A percentile compares a stretch with the other conserved stretches of the same genome.
Conservation (phyloP, 1,140 invertebrate genomes). For the Drosophila orena region DNA sequence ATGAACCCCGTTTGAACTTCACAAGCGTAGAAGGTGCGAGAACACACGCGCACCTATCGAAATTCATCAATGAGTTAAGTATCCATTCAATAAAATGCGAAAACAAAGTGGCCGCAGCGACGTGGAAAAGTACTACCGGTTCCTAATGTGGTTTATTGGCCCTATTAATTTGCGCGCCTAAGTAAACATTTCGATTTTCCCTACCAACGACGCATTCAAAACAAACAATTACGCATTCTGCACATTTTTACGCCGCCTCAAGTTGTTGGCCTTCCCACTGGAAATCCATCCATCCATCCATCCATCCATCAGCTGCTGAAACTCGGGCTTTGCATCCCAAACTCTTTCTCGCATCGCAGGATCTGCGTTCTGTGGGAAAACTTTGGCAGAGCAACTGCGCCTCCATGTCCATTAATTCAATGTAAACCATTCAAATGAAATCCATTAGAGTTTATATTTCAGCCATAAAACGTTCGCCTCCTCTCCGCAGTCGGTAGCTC, state of each 20-base stretch:
- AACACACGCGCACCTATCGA: too few species aligned
- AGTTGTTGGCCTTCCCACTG: not conserved
- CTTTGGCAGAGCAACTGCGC: constrained; percentile 18
- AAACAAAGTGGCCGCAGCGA: not conserved
- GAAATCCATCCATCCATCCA: constrained; percentile 4
- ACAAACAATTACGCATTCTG: constrained; percentile 32
- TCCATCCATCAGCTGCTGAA: constrained; percentile 26
- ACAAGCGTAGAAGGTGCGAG: too few species aligned
- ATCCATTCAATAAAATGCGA: not conserved
- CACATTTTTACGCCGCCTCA: not conserved
- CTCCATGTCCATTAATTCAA: constrained; percentile 69
- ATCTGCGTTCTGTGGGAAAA: constrained; percentile 8
- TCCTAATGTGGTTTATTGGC: constrained; percentile 25
- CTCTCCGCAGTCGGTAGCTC: constrained; percentile 1
- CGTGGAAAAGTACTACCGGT: constrained; percentile 39
- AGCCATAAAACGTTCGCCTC: constrained; percentile 61
- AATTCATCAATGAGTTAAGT: constrained; percentile 4
- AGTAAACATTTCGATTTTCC: constrained; percentile 29
- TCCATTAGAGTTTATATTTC: constrained; percentile 82
- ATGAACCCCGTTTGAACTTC: too few species aligned
- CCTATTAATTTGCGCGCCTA: constrained; percentile 24
- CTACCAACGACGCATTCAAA: constrained; percentile 13
- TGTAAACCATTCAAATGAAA: constrained; percentile 77
- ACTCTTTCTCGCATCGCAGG: not conserved
- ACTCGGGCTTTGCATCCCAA: not conserved